A percentile compares a stretch with the other conserved stretches of the same genome.
phyloP scores from a whole-genome alignment of 2,113 vertebrate genomes.

The Caranx melampygus region DNA sequence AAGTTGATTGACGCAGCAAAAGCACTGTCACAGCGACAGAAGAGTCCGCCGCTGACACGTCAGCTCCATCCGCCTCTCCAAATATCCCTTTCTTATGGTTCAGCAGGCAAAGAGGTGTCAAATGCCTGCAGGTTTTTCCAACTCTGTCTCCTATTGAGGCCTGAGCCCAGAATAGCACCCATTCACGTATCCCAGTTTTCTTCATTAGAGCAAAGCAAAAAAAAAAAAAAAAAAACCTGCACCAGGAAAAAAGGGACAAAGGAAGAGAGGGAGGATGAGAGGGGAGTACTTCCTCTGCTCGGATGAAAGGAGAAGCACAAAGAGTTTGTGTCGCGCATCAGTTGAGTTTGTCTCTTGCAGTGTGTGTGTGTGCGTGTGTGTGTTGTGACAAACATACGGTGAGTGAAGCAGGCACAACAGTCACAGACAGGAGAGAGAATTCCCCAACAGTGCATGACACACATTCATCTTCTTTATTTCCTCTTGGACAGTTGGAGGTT shows the following conservation, averaged over 20 bases:
- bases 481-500: slow-evolving; percentile 21
- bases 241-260: slow-evolving; percentile 34
- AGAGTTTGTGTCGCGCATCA: slow-evolving; percentile 52
- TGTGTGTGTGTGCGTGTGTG: neutral
- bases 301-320: slow-evolving; percentile 66
- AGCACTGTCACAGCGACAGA: slow-evolving; percentile 22
- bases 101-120: slow-evolving; percentile 32
- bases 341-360: slow-evolving; percentile 36
- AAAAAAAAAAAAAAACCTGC: slow-evolving; percentile 34
- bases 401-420: slow-evolving; percentile 28
- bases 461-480: slow-evolving; percentile 39
- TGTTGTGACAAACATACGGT: slow-evolving; percentile 26
- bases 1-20: slow-evolving; percentile 31
- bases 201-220: slow-evolving; percentile 58
- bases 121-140: slow-evolving; percentile 38
- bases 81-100: slow-evolving; percentile 29
- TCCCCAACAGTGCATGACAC: slow-evolving; percentile 35
- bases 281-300: slow-evolving; percentile 44
- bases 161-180: slow-evolving; percentile 64
- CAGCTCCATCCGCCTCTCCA: neutral
- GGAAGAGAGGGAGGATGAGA: slow-evolving; percentile 30
- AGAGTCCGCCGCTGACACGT: slow-evolving; percentile 30
- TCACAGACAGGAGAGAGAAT: slow-evolving; percentile 34
- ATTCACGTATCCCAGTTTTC: slow-evolving; percentile 56
- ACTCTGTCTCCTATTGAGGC: slow-evolving; percentile 39